phyloP scores from a whole-genome alignment of 2,797 vertebrate genomes.

The Sylvilagus floridanus region DNA sequence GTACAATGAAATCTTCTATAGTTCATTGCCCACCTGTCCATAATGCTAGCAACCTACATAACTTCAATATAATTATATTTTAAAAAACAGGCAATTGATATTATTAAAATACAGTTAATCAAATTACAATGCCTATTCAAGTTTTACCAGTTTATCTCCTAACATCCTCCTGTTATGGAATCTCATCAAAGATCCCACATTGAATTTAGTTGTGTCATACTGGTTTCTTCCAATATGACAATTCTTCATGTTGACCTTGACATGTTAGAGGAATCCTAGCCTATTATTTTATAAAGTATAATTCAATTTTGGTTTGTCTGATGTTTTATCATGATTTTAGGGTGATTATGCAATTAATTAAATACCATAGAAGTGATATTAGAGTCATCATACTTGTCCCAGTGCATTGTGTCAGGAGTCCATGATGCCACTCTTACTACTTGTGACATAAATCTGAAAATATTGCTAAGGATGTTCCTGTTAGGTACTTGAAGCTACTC shows the following conservation, averaged over 20 bases:
- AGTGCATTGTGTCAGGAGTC: not conserved
- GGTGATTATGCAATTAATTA: not conserved
- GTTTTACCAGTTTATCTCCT: not conserved
- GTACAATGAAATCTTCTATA: not conserved
- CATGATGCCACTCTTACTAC: not conserved
- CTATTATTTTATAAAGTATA: not conserved
- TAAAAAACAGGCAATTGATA: not conserved
- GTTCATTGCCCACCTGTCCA: not conserved
- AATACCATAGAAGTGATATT: not conserved
- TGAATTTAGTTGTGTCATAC: not conserved
- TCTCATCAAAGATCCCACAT: not conserved
- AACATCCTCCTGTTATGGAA: not conserved
- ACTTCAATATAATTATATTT: not conserved
- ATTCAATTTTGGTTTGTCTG: not conserved
- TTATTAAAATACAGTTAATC: conserved; percentile 6
- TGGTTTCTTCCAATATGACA: not conserved
- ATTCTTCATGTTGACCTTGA: not conserved
- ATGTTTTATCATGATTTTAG: not conserved
- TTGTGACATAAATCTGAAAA: not conserved
- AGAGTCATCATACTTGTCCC: not conserved
- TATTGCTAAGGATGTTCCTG: not conserved
- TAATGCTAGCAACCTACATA: not conserved
- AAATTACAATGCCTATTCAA: not conserved
- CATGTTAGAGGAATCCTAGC: not conserved
- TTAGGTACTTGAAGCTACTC: not conserved